phyloP scores from a whole-genome alignment of 2,888 invertebrate genomes.

The Cynaeus angustus region DNA sequence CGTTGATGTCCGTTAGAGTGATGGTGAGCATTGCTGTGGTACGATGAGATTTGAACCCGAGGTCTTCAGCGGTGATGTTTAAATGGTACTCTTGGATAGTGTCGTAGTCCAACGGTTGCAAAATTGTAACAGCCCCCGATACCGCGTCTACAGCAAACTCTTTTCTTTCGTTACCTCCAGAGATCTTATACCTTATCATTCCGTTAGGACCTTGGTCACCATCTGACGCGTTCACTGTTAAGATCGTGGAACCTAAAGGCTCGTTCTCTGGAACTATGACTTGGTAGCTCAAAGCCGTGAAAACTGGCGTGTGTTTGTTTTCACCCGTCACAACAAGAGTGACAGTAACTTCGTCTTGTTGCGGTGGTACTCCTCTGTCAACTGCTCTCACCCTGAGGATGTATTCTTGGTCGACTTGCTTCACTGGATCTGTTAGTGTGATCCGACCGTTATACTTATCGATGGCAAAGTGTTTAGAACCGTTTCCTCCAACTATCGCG shows the following conservation, averaged over 20 bases:
- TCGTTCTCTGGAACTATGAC: constrained; percentile 95
- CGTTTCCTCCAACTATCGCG: constrained; percentile 83
- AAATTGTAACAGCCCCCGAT: constrained; percentile 87
- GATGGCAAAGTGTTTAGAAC: constrained; percentile 82
- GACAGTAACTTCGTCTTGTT: constrained; percentile 83
- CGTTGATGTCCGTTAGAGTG: constrained; percentile 93
- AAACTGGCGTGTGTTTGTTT: constrained; percentile 86
- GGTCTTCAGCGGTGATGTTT: constrained; percentile 90
- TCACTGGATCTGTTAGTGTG: constrained; percentile 77
- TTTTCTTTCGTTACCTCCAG: constrained; percentile 86
- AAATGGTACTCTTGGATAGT: constrained; percentile 87
- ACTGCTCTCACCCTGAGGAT: constrained; percentile 82
- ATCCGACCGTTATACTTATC: constrained; percentile 89
- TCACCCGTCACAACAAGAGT: constrained; percentile 88
- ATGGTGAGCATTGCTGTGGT: constrained; percentile 89
- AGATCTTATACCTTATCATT: constrained; percentile 87
- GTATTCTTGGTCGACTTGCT: constrained; percentile 78
- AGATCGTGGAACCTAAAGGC: constrained; percentile 87
- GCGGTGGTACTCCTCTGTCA: constrained; percentile 92
- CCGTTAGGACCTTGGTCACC: constrained; percentile 93
- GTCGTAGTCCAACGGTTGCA: constrained; percentile 90
- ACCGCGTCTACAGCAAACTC: constrained; percentile 86
- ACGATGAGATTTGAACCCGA: constrained; percentile 85
- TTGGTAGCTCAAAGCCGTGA: constrained; percentile 89
- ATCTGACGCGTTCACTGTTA: constrained; percentile 90